Evolutionary conservation across 2,113 vertebrate species (phyloP), one percentile per base, ranked within the genome.

Genomic region (Aix galericulata): DNA sequence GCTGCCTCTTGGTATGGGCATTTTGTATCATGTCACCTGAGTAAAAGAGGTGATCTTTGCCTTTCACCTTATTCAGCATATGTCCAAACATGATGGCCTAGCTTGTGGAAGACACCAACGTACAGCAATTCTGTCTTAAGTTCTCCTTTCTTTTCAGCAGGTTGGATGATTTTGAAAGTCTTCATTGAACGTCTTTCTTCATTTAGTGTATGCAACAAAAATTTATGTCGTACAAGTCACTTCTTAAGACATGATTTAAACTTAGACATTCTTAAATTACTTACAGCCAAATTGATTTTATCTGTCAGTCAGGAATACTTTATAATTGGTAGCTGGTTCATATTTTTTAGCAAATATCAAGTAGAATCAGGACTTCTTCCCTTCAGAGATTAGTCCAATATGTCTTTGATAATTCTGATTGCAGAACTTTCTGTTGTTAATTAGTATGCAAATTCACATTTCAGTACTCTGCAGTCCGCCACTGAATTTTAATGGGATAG

Each of bases 361-460:
- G 78, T 67, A 88, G 55, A 94, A 95, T 91, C 71, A 85, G 58
- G 78, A 84, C 29, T 66, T 89, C 44, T 90, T 69, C 27, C 59
- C 82, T 77, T 82, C 75, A 95, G 89, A 93, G 82, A 94, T 80
- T 59, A 94, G 27, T 22, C 69, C 84, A 68, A 16, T 26, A 9
- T 82, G 46, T 69, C 78, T 96, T 91, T 88, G 82, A 91, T 96
- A 91, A 93, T 85, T 91, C 84, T 55, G 31, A 93, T 64, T 78
- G 60, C 27, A 72, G 52, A 89, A 75, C 60, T 92, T 89, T 52
- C 46, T 90, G 38, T 53, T 63, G 42, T 88, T 88, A 92, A 79
- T 91, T 88, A 85, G 78, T 5, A 91, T 67, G 75, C 81, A 89
- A 88, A 95, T 89, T 93, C 68, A 63, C 50, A 73, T 44, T 80